Conservation (phyloP, 2,797 vertebrate species). For the Pseudomugil gertrudae region DNA sequence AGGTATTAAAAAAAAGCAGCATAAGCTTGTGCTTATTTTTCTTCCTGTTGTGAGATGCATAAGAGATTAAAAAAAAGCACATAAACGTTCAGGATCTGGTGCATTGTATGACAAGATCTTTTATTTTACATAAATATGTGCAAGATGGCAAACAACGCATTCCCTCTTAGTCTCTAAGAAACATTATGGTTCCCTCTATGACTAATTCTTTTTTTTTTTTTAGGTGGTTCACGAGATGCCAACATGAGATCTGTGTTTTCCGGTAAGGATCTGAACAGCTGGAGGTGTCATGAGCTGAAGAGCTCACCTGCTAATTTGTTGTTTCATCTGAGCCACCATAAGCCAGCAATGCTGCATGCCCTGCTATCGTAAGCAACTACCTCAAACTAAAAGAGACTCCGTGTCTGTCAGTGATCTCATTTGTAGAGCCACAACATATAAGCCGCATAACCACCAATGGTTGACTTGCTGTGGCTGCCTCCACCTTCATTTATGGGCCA, state of each 20-base stretch:
- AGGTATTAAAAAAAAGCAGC: too few relatives aligned
- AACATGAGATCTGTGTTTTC: slow-evolving; percentile 85
- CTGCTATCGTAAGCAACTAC: slow-evolving; percentile 34
- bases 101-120: too few relatives aligned
- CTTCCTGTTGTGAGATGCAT: not conserved
- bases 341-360: slow-evolving; percentile 14
- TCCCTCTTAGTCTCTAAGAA: not conserved
- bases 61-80: not conserved
- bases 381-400: slow-evolving; percentile 41
- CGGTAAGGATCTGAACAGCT: slow-evolving; percentile 71
- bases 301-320: not conserved
- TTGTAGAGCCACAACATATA: slow-evolving; percentile 46
- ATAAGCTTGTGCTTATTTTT: not conserved
- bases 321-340: slow-evolving; percentile 7
- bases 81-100: not conserved
- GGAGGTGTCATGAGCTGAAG: slow-evolving; percentile 1
- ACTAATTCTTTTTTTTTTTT: slow-evolving; percentile 15
- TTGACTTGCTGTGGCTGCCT: slow-evolving; percentile 53
- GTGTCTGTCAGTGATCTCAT: slow-evolving; percentile 71
- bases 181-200: not conserved
- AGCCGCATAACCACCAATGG: slow-evolving; percentile 61
- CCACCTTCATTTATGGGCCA: slow-evolving; percentile 72
- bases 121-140: not conserved
- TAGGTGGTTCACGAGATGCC: slow-evolving; percentile 80
- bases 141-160: not conserved